phyloP scores from a whole-genome alignment of 2,888 invertebrate genomes.

The Chymomyza fuscimana region DNA sequence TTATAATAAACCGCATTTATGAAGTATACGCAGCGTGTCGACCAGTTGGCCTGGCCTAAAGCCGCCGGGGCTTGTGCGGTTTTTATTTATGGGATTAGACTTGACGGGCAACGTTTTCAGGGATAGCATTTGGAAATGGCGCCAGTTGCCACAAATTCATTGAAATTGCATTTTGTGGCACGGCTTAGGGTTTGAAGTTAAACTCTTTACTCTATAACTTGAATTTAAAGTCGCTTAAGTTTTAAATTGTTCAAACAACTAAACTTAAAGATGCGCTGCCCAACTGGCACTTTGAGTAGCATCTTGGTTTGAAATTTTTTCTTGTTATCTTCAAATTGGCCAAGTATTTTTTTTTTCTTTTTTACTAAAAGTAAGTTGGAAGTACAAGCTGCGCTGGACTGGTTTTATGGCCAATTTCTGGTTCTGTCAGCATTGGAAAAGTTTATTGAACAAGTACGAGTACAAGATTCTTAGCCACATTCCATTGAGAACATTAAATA shows the following conservation, averaged over 20 bases:
- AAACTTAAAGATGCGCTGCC: no score
- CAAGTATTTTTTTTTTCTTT: no score
- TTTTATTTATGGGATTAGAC: slow-evolving; percentile 32
- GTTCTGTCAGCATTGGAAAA: no score
- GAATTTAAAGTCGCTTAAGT: background rate
- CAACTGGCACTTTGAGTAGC: no score
- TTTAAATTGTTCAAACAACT: background rate
- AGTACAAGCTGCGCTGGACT: no score
- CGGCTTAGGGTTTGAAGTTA: background rate
- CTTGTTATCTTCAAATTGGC: no score
- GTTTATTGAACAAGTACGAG: background rate
- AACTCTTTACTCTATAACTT: background rate
- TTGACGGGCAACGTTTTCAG: background rate
- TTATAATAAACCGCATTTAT: background rate
- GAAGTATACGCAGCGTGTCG: background rate
- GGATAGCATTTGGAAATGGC: background rate
- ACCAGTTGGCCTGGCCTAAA: slow-evolving; percentile 26
- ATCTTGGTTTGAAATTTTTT: background rate
- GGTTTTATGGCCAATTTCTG: no score
- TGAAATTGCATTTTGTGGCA: slow-evolving; percentile 24
- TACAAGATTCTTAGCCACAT: background rate
- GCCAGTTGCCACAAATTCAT: background rate
- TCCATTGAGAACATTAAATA: background rate
- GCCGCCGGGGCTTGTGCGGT: slow-evolving; percentile 61
- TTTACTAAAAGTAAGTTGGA: no score